Base-by-base conservation (phyloP, 2,797 vertebrate genomes). In the Centropyge bicolor region DNA sequence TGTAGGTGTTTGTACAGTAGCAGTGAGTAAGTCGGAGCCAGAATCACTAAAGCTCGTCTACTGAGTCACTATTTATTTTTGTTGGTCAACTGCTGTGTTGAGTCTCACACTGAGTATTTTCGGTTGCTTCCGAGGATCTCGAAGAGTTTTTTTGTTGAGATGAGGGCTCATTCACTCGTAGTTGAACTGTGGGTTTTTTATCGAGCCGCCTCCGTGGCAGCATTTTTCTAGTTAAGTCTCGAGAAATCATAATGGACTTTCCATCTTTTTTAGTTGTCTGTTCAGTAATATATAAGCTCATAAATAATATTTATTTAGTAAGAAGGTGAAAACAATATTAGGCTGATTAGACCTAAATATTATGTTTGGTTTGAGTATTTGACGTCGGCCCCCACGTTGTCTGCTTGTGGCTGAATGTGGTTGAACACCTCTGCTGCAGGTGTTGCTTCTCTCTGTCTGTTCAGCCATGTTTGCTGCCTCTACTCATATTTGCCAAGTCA, bases 361-460 rank as follows among this genome's bases (percentile, higher is more conserved):
- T 31, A 31, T 31, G 2, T 31, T 31, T 31, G 27, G 4, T 31
- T 31, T 31, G 27, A 31, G n/a, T n/a, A n/a, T n/a, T n/a, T n/a
- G n/a, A 31, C 27, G 27, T 31, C 27, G 27, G 27, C 27, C 27
- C 27, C 27, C 2, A 31, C 27, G 4, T 31, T 4, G 27, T 31
- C 27, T 31, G 27, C 49, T 16, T 70, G 72, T 54, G 27, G 65
- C 52, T 14, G 9, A 52, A 40, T 38, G n/a, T 54, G 59, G 27
- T 31, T 31, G 27, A 31, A 31, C 27, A 31, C 27, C 27, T 31
- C 27, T 4, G 51, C 27, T 54, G 38, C 27, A 45, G 40, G 52
- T 76, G 61, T 76, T 71, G 19, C 61, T 75, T 17, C 54, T 52
- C 35, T 38, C 57, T 46, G 31, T 62, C 35, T 41, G 19, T 8